A percentile compares a stretch with the other conserved stretches of the same genome.
These are phyloP conservation scores for Thaumatotibia leucotreta DNA, from an alignment of 1,140 invertebrate genomes.

Conservation along the genomic window DNA sequence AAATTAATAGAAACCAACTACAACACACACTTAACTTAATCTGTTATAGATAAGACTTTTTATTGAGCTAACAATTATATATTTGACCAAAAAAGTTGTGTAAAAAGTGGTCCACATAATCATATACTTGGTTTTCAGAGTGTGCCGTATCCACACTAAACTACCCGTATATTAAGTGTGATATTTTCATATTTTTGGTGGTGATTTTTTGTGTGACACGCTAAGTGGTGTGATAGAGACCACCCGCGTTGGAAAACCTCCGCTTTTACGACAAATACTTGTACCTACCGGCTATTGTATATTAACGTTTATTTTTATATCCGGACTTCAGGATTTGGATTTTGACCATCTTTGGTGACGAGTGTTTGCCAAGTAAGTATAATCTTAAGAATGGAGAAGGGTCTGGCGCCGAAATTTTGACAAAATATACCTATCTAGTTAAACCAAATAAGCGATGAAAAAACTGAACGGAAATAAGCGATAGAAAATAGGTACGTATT, in stretches of 20 bases:
- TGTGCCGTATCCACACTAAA: slow-evolving; percentile 36
- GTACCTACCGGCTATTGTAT: neutral
- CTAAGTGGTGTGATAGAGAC: slow-evolving; percentile 66
- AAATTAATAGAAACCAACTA: too few species aligned
- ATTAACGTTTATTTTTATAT: neutral
- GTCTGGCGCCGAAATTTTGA: neutral
- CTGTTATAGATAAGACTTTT: too few species aligned
- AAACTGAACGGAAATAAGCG: too few species aligned
- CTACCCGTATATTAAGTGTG: slow-evolving; percentile 36
- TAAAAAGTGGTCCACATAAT: too few species aligned
- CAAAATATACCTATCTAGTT: neutral
- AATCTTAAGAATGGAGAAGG: neutral
- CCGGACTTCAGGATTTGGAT: neutral
- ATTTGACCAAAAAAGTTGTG: too few species aligned
- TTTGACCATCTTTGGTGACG: neutral
- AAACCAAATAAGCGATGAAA: too few species aligned
- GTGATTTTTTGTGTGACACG: slow-evolving; percentile 65
- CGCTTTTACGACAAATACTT: slow-evolving; percentile 16
- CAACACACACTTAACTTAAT: too few species aligned
- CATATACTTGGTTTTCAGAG: slow-evolving; percentile 14
- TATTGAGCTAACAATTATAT: too few species aligned
- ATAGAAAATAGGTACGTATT: too few species aligned
- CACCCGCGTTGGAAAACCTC: slow-evolving; percentile 46
- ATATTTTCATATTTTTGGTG: slow-evolving; percentile 71
- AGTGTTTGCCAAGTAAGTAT: neutral